Conservation (phyloP, 2,113 vertebrate genomes). For the Pluvialis apricaria region DNA sequence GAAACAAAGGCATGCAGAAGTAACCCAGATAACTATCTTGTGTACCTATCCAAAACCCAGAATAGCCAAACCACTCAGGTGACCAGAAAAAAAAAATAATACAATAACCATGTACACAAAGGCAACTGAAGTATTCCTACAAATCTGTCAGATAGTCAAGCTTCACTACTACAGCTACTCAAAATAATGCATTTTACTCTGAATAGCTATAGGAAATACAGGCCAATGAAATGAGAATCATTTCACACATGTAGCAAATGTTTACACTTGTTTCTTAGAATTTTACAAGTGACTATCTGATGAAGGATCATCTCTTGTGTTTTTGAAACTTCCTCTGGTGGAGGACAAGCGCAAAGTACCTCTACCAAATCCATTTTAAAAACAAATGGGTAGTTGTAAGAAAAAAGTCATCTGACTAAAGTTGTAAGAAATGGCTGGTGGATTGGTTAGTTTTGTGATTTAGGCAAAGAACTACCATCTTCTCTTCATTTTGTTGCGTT, state of each 20-base stretch:
- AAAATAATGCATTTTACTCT: neutral
- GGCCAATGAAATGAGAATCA: neutral
- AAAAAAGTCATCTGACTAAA: neutral
- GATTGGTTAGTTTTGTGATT: neutral
- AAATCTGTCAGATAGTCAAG: neutral
- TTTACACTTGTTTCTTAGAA: neutral
- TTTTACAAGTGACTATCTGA: neutral
- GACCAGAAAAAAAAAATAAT: neutral
- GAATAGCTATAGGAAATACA: neutral
- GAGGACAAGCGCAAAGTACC: neutral
- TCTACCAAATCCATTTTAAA: neutral
- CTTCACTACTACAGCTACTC: neutral
- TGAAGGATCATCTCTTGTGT: neutral
- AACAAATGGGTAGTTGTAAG: neutral
- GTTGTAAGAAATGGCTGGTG: neutral
- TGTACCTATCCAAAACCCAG: neutral
- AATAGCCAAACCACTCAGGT: neutral
- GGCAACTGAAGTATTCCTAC: neutral
- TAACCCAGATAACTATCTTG: neutral
- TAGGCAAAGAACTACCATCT: neutral
- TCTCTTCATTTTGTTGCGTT: neutral
- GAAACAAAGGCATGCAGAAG: neutral
- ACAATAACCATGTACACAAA: neutral
- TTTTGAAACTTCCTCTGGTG: neutral
- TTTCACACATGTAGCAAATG: rapidly evolving